phyloP scores from a whole-genome alignment of 92 coral and sea anemone genomes.

The Montipora capitata region DNA sequence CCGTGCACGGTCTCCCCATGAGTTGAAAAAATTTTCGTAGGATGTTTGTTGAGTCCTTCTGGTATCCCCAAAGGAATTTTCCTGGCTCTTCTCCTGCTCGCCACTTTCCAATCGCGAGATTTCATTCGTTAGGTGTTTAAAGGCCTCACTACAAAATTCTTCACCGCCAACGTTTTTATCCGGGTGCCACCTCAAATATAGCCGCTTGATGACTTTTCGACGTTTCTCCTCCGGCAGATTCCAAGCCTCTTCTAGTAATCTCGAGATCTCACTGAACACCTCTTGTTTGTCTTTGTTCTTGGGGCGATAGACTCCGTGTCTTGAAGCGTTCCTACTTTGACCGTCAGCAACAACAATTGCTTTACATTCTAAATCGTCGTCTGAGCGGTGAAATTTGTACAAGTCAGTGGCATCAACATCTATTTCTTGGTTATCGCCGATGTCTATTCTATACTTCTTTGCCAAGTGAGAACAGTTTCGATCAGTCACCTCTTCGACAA shows the following conservation, averaged over 20 bases:
- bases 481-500: conserved; percentile 54
- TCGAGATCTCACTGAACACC: conserved; percentile 70
- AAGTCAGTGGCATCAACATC: conserved; percentile 68
- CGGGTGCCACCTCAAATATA: conserved; percentile 88
- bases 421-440: conserved; percentile 46
- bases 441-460: conserved; percentile 72
- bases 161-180: conserved; percentile 84
- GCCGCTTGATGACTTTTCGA: conserved; percentile 76
- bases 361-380: neutral
- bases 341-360: conserved; percentile 2
- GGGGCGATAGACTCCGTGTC: neutral
- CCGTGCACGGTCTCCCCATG: conserved; percentile 34
- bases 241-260: conserved; percentile 81
- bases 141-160: conserved; percentile 74
- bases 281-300: conserved; percentile 19
- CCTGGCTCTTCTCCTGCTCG: neutral
- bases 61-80: neutral
- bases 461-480: neutral
- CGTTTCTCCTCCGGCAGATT: conserved; percentile 62
- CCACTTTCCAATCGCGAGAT: conserved; percentile 69
- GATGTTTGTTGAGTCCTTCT: neutral
- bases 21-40: conserved; percentile 3
- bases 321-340: neutral
- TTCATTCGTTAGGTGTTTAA: conserved; percentile 73
- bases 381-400: conserved; percentile 71